These are phyloP conservation scores for Archaeoteleia sp. DNA, from an alignment of 2,888 invertebrate species.

Conservation along the genomic window DNA sequence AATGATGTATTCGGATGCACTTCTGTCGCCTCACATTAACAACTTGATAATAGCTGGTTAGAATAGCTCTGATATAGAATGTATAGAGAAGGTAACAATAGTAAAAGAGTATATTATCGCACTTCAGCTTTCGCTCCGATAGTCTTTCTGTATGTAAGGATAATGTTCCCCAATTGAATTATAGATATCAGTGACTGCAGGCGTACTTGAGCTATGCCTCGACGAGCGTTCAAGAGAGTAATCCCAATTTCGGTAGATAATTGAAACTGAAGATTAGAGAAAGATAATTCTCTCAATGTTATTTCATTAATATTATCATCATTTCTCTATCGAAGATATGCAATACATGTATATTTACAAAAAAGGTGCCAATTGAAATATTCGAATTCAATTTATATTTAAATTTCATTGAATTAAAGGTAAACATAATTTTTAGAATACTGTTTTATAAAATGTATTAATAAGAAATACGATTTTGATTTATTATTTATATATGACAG, in stretches of 20 bases:
- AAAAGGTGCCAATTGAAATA: no score
- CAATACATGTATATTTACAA: no score
- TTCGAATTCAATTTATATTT: no score
- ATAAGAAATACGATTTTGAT: no score
- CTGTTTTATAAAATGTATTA: no score
- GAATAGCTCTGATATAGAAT: slow-evolving; percentile 26
- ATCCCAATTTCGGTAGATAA: background rate
- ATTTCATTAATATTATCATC: background rate
- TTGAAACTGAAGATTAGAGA: background rate
- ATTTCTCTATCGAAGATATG: no score
- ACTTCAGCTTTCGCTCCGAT: slow-evolving; percentile 23
- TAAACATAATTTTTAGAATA: no score
- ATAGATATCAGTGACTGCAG: slow-evolving; percentile 21
- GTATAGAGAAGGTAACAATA: slow-evolving; percentile 19
- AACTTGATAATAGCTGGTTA: slow-evolving; percentile 21
- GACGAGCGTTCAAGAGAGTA: slow-evolving; percentile 1
- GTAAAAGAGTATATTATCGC: slow-evolving; percentile 30
- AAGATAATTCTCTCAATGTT: background rate
- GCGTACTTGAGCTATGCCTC: slow-evolving; percentile 1
- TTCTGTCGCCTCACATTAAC: slow-evolving; percentile 17
- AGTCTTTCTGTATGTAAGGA: slow-evolving; percentile 24
- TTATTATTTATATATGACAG: no score
- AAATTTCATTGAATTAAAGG: no score
- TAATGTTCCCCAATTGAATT: slow-evolving; percentile 25
- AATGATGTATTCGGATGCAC: slow-evolving; percentile 1